These are phyloP conservation scores for Apis cerana DNA, from an alignment of 1,140 invertebrate genomes.

Conservation along the genomic window DNA sequence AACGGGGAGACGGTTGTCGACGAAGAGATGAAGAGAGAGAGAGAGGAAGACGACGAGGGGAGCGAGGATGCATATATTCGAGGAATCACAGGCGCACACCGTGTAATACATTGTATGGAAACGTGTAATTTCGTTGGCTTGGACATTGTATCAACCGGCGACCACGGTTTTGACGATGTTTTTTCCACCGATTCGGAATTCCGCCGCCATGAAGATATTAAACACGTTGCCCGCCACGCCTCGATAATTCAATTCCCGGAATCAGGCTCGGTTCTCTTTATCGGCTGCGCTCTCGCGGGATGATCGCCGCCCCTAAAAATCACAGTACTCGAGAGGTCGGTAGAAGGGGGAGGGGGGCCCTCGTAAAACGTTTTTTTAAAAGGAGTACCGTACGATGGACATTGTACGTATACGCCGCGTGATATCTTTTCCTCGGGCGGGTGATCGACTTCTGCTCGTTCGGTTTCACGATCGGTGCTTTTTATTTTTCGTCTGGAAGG, in stretches of 20 bases:
- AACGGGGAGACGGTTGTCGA: not conserved
- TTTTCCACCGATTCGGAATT: not conserved
- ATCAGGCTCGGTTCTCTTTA: conserved; percentile 8
- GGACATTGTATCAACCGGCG: conserved; percentile 16
- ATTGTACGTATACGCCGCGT: not conserved
- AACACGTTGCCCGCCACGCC: conserved; percentile 30
- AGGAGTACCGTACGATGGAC: conserved; percentile 25
- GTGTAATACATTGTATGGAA: conserved; percentile 17
- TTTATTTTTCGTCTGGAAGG: too few species aligned
- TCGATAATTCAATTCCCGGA: conserved; percentile 41
- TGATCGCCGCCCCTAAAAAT: conserved; percentile 24
- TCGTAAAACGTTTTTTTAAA: too few species aligned
- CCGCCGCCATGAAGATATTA: conserved; percentile 31
- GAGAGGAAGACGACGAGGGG: not conserved
- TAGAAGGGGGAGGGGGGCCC: not conserved
- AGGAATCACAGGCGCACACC: not conserved
- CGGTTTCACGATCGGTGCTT: too few species aligned
- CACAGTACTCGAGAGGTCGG: not conserved
- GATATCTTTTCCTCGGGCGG: not conserved
- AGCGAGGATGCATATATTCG: conserved; percentile 26
- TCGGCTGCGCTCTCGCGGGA: conserved; percentile 3
- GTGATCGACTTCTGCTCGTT: not conserved
- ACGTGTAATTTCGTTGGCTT: conserved; percentile 21
- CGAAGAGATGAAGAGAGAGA: too few species aligned
- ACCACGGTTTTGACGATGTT: not conserved